These are phyloP conservation scores for Athripsodes cinereus DNA, from an alignment of 2,888 invertebrate species.

Conservation along the genomic window DNA sequence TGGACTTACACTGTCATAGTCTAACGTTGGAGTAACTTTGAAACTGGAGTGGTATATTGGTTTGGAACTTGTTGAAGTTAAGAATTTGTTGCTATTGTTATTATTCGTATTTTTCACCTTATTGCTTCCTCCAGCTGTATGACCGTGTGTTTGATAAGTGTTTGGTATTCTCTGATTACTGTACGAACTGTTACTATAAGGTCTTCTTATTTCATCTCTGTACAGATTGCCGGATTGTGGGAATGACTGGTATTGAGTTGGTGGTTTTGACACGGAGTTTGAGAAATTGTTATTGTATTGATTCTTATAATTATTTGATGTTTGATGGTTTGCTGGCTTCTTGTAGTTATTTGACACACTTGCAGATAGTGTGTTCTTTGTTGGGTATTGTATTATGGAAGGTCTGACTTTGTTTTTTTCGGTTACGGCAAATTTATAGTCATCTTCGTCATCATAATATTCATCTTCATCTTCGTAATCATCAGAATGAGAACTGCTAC, in stretches of 20 bases:
- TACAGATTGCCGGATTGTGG: neutral
- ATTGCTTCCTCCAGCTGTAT: neutral
- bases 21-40: slow-evolving; percentile 9
- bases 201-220: slow-evolving; percentile 1
- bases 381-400: slow-evolving; percentile 26
- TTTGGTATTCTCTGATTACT: neutral
- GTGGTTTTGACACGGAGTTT: neutral
- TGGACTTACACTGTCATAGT: slow-evolving; percentile 4
- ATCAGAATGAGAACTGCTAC: slow-evolving; percentile 13
- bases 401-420: slow-evolving; percentile 32
- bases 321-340: slow-evolving; percentile 3
- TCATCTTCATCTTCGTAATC: slow-evolving; percentile 22
- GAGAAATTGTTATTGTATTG: neutral
- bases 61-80: slow-evolving; percentile 2
- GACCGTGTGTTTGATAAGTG: neutral
- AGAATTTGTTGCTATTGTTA: slow-evolving; percentile 4
- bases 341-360: slow-evolving; percentile 13
- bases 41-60: slow-evolving; percentile 14
- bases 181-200: neutral
- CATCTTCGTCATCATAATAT: slow-evolving; percentile 26
- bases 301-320: slow-evolving; percentile 4
- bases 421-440: slow-evolving; percentile 18
- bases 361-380: slow-evolving; percentile 15
- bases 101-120: neutral
- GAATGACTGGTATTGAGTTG: neutral